A percentile compares a stretch with the other conserved stretches of the same genome.
Evolutionary conservation across 2,797 vertebrate species (phyloP).

Genomic region (Paguma larvata): DNA sequence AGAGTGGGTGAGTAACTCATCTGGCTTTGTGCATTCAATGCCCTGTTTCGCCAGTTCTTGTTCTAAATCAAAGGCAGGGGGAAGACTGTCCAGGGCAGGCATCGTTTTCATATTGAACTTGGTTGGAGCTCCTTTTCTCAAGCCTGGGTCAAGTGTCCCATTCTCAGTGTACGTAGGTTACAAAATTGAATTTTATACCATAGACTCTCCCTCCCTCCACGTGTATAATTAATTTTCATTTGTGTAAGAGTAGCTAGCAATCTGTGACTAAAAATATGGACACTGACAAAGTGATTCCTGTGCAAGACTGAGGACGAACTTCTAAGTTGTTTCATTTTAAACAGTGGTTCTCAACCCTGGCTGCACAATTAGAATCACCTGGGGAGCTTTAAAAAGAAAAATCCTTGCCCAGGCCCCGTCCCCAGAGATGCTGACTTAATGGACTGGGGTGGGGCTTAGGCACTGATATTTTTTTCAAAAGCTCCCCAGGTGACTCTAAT

Average conservation of each 20-base stretch:
- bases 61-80: not conserved
- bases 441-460: conserved; percentile 15
- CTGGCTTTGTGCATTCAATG: not conserved
- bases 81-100: not conserved
- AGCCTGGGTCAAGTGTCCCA: not conserved
- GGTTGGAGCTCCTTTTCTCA: not conserved
- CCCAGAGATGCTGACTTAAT: conserved; percentile 55
- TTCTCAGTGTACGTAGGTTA: not conserved
- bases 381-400: conserved; percentile 38
- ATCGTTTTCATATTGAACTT: not conserved
- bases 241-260: not conserved
- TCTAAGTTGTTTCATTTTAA: conserved; percentile 68
- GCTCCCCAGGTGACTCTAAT: conserved; percentile 57
- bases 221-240: conserved; percentile 42
- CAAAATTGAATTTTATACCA: not conserved
- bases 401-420: not conserved
- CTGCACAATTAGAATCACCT: conserved; percentile 63
- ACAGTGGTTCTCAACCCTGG: conserved; percentile 4
- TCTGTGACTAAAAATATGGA: not conserved
- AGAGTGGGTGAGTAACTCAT: not conserved
- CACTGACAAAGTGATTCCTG: not conserved
- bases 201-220: not conserved
- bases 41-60: not conserved
- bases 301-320: not conserved
- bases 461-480: not conserved